phyloP scores from a whole-genome alignment of 2,888 invertebrate genomes.

The Rhimphoctona megacephalus region DNA sequence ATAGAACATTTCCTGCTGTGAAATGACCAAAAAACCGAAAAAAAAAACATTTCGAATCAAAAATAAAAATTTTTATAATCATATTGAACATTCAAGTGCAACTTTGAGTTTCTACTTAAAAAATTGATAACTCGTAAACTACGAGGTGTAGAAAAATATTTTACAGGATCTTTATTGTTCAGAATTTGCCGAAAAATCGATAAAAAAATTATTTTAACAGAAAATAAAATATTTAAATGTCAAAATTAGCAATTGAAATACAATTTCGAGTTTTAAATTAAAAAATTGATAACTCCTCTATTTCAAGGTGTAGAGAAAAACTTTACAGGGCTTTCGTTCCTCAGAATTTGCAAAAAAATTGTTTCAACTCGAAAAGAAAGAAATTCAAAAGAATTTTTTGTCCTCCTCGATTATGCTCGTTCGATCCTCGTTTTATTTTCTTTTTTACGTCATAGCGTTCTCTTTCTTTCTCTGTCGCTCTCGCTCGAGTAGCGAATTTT shows the following conservation, averaged over 20 bases:
- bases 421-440: conserved; percentile 32
- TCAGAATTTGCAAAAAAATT: not conserved
- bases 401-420: conserved; percentile 31
- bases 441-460: conserved; percentile 38
- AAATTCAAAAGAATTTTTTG: not conserved
- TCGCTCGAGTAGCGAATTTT: conserved; percentile 71
- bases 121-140: not conserved
- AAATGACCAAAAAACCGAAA: not conserved
- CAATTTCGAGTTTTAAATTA: not conserved
- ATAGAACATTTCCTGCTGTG: not conserved
- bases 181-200: not conserved
- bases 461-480: conserved; percentile 44
- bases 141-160: not conserved
- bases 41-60: not conserved
- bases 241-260: not conserved
- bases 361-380: not conserved
- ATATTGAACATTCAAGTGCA: not conserved
- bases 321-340: not conserved
- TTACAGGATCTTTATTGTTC: not conserved
- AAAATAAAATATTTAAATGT: not conserved
- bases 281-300: not conserved
- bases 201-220: not conserved
- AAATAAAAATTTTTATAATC: no score
- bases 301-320: not conserved
- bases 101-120: not conserved